phyloP scores from a whole-genome alignment of 2,888 invertebrate species.

The Philopedon plagiatum region DNA sequence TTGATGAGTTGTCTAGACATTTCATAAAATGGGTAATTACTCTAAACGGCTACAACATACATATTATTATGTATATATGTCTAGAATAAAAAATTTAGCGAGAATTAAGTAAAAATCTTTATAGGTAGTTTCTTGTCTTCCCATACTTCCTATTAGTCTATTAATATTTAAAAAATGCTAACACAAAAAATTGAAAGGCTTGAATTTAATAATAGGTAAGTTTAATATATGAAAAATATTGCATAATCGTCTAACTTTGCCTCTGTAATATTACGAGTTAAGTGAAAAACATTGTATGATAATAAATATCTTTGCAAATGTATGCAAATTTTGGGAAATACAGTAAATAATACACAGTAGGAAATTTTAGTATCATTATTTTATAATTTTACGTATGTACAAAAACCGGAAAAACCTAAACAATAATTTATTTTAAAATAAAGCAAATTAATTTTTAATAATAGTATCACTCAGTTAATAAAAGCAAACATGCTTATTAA shows the following conservation, averaged over 20 bases:
- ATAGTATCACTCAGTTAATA: neutral
- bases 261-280: neutral
- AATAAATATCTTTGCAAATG: neutral
- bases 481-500: neutral
- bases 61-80: too few relatives aligned
- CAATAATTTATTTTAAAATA: neutral
- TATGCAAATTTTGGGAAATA: neutral
- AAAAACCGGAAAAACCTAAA: neutral
- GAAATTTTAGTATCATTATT: neutral
- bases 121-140: too few relatives aligned
- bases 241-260: neutral
- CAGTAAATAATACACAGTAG: neutral
- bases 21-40: too few relatives aligned
- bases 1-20: too few relatives aligned
- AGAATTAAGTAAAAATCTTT: too few relatives aligned
- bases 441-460: slow-evolving; percentile 1
- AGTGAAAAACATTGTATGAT: slow-evolving; percentile 6
- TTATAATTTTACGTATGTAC: neutral
- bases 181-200: too few relatives aligned
- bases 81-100: too few relatives aligned
- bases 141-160: too few relatives aligned
- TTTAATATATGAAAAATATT: too few relatives aligned
- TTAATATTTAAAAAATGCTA: too few relatives aligned
- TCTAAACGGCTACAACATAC: too few relatives aligned
- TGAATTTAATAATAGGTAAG: too few relatives aligned